Percentiles rank a stretch among this genome's conserved stretches.
Conservation (phyloP, 2,888 invertebrate genomes). For the Torymus auratus region DNA sequence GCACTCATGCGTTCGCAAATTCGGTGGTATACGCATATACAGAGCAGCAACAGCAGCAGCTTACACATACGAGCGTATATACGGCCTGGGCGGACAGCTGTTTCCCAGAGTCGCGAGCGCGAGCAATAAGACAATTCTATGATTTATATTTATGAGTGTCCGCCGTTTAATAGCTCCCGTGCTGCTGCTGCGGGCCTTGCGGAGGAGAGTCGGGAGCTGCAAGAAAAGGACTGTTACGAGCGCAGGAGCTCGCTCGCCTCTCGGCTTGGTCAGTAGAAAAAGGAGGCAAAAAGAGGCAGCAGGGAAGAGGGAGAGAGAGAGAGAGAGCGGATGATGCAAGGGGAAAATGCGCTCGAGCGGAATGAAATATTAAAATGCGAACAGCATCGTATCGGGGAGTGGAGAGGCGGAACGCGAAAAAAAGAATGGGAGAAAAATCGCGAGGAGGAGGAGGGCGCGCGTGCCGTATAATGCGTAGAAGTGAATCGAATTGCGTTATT, state of each 20-base stretch:
- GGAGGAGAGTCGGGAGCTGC: not conserved
- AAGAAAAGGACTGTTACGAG: conserved; percentile 12
- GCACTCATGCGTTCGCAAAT: conserved; percentile 5
- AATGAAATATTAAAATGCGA: conserved; percentile 45
- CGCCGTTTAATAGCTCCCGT: conserved; percentile 73
- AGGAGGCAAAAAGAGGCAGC: not conserved
- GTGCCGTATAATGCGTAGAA: not conserved
- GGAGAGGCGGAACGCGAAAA: conserved; percentile 23
- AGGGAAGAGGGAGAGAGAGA: not conserved
- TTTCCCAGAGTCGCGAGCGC: conserved; percentile 65
- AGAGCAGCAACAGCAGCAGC: no score
- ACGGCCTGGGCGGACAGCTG: conserved; percentile 67
- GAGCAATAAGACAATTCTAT: conserved; percentile 72
- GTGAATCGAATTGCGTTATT: no score
- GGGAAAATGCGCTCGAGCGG: conserved; percentile 19
- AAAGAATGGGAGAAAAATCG: not conserved
- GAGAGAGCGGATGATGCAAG: not conserved
- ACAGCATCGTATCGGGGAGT: not conserved
- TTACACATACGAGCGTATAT: not conserved
- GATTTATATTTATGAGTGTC: conserved; percentile 74
- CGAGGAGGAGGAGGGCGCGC: not conserved
- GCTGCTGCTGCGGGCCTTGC: conserved; percentile 12
- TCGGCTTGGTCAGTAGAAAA: conserved; percentile 1
- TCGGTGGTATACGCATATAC: not conserved
- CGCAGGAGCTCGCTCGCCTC: not conserved